A percentile compares a stretch with the other conserved stretches of the same genome.
These are phyloP conservation scores for Salmo trutta DNA, from an alignment of 2,797 vertebrate species.

Conservation along the genomic window DNA sequence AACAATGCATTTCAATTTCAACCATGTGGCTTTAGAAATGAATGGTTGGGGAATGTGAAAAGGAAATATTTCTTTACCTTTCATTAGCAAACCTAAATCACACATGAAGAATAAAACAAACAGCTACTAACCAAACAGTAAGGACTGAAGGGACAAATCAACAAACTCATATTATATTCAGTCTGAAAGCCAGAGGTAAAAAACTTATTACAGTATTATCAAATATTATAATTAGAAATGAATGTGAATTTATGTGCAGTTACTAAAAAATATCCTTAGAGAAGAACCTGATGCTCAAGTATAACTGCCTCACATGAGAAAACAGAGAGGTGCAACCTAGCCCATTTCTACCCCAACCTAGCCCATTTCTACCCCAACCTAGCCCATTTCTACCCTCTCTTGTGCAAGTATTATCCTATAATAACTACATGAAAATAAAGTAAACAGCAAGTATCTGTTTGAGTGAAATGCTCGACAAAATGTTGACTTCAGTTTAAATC, in stretches of 20 bases:
- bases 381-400: background rate
- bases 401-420: conserved; percentile 37
- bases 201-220: conserved; percentile 20
- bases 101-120: conserved; percentile 29
- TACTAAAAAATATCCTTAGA: conserved; percentile 1
- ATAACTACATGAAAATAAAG: conserved; percentile 31
- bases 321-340: background rate
- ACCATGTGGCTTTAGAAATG: background rate
- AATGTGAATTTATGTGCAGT: conserved; percentile 14
- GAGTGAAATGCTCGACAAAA: conserved; percentile 30
- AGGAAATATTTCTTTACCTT: background rate
- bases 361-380: background rate
- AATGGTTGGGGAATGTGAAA: conserved; percentile 1
- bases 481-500: conserved; percentile 33
- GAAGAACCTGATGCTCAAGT: conserved; percentile 25
- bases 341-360: background rate
- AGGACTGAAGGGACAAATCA: conserved; percentile 44
- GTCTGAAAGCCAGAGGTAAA: conserved; percentile 33
- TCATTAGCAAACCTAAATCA: conserved; percentile 44
- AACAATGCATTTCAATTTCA: background rate
- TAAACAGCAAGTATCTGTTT: conserved; percentile 47
- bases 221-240: conserved; percentile 17
- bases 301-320: conserved; percentile 24
- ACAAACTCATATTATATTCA: conserved; percentile 50
- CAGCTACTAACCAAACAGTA: conserved; percentile 17